These are phyloP conservation scores for Eupsittula cactorum DNA, from an alignment of 2,113 vertebrate species.

Conservation along the genomic window DNA sequence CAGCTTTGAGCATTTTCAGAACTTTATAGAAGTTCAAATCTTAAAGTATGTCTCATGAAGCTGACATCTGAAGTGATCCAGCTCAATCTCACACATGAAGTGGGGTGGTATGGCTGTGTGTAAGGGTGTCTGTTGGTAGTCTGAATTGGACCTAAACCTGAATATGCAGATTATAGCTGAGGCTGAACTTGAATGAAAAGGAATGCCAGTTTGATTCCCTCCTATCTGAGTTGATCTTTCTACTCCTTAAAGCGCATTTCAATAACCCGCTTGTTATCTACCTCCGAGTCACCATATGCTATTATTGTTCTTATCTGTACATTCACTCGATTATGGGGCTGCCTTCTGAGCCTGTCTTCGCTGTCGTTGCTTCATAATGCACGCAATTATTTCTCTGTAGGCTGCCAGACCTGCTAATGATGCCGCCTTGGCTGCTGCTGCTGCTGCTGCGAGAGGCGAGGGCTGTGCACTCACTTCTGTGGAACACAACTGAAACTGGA, in stretches of 20 bases:
- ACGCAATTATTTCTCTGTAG: not conserved
- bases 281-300: fast-evolving
- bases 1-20: not conserved
- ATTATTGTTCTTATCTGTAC: not conserved
- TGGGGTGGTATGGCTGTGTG: fast-evolving
- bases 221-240: not conserved
- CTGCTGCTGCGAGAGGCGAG: fast-evolving
- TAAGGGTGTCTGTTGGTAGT: not conserved
- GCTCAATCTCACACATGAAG: not conserved
- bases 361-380: not conserved
- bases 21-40: not conserved
- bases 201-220: not conserved
- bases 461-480: not conserved
- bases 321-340: not conserved
- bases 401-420: conserved; percentile 11
- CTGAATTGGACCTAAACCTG: not conserved
- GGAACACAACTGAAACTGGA: not conserved
- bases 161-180: not conserved
- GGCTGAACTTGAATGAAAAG: not conserved
- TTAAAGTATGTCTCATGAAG: not conserved
- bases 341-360: not conserved
- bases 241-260: not conserved
- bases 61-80: not conserved
- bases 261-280: not conserved
- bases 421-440: fast-evolving